A percentile compares a stretch with the other conserved stretches of the same genome.
These are phyloP conservation scores for Salvator merianae DNA, from an alignment of 2,113 vertebrate species.

Conservation along the genomic window DNA sequence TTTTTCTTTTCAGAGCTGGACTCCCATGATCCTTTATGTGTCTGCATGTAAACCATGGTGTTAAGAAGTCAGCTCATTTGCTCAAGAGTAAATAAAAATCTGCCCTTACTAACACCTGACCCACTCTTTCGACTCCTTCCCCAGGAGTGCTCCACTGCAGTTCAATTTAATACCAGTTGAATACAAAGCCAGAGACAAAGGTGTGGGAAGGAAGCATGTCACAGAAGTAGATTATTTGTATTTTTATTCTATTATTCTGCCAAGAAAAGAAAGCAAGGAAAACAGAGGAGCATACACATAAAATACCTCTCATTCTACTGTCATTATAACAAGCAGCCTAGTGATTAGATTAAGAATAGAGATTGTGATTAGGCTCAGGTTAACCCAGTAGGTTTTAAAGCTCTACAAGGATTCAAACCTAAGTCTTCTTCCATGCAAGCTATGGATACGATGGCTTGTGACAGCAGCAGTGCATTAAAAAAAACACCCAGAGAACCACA, in stretches of 20 bases:
- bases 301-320: background rate
- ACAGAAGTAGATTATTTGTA: background rate
- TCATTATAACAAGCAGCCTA: background rate
- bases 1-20: background rate
- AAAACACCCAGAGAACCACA: no score
- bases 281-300: background rate
- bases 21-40: background rate
- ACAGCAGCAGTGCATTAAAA: no score
- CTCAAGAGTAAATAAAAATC: background rate
- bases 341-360: background rate
- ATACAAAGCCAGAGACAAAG: background rate
- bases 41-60: background rate
- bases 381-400: background rate
- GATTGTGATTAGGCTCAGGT: background rate
- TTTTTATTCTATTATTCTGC: background rate
- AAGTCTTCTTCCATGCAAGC: no score
- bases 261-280: no score
- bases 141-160: background rate
- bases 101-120: background rate
- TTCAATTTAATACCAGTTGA: constrained; percentile 1
- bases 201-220: no score
- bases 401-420: background rate
- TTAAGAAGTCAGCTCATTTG: background rate
- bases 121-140: background rate
- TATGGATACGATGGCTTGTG: no score